Conservation (phyloP, 2,113 vertebrate species). For the Lepisosteus osseus region DNA sequence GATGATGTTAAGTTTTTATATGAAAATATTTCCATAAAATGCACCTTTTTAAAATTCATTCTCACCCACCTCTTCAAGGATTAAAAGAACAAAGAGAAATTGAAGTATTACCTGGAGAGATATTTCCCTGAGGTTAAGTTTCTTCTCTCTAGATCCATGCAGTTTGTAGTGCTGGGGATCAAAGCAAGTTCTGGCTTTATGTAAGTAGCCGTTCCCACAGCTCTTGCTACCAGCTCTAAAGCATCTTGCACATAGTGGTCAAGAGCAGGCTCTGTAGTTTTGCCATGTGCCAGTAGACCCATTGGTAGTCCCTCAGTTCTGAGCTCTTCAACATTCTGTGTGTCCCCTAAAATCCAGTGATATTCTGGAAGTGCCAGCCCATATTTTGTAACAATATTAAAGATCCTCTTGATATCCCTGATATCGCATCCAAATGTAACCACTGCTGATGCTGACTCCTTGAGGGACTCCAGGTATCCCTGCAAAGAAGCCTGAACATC, state of each 20-base stretch:
- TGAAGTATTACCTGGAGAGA: slow-evolving; percentile 79
- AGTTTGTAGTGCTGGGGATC: slow-evolving; percentile 89
- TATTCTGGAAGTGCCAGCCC: slow-evolving; percentile 72
- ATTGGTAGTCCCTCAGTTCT: slow-evolving; percentile 87
- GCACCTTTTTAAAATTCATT: no score
- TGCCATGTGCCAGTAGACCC: slow-evolving; percentile 88
- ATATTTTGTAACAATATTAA: slow-evolving; percentile 70
- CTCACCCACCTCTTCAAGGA: no score
- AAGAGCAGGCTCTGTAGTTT: slow-evolving; percentile 78
- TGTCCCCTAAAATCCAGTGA: slow-evolving; percentile 92
- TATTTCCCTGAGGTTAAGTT: slow-evolving; percentile 88
- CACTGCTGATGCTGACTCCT: slow-evolving; percentile 73
- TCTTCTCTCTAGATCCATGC: slow-evolving; percentile 76
- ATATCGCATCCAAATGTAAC: slow-evolving; percentile 93
- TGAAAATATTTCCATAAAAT: no score
- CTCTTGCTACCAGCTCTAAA: slow-evolving; percentile 84
- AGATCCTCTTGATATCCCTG: slow-evolving; percentile 75
- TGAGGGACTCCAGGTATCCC: slow-evolving; percentile 73
- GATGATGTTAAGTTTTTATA: no score
- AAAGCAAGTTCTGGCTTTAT: slow-evolving; percentile 84
- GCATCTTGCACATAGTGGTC: slow-evolving; percentile 92
- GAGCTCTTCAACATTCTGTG: slow-evolving; percentile 88
- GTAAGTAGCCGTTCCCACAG: slow-evolving; percentile 82
- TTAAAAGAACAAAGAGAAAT: slow-evolving; percentile 11
- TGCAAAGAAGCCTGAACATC: slow-evolving; percentile 77